phyloP scores from a whole-genome alignment of 2,888 invertebrate genomes.

The Halictus ligatus region DNA sequence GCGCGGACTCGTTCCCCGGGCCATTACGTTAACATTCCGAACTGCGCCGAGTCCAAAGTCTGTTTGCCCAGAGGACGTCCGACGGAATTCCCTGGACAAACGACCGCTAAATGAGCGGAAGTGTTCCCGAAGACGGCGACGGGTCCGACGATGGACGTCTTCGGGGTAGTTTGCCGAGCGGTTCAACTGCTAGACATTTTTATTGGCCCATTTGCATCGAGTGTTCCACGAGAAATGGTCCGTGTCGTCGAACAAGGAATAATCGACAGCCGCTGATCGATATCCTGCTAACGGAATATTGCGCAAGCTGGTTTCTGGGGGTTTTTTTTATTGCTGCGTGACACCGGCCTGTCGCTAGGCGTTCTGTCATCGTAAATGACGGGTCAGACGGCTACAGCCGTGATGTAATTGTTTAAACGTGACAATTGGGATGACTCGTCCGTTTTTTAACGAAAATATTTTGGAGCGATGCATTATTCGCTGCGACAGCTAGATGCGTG shows the following conservation, averaged over 20 bases:
- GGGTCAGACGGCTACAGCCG: too few species aligned
- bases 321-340: background rate
- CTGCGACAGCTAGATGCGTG: too few species aligned
- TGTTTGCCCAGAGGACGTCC: background rate
- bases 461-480: too few species aligned
- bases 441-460: too few species aligned
- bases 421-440: too few species aligned
- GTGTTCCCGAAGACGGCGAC: background rate
- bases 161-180: background rate
- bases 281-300: background rate
- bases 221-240: background rate
- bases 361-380: too few species aligned
- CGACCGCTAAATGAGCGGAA: constrained; percentile 24
- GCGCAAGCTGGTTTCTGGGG: background rate
- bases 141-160: background rate
- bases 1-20: constrained; percentile 49
- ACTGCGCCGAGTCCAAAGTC: constrained; percentile 39
- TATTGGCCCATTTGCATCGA: background rate
- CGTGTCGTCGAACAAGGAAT: background rate
- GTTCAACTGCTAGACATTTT: background rate
- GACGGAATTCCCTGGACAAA: constrained; percentile 27
- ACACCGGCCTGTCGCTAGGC: too few species aligned
- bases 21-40: constrained; percentile 54
- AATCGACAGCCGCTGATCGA: background rate
- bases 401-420: too few species aligned